phyloP scores from a whole-genome alignment of 2,797 vertebrate genomes.

The Scarus forsteni region DNA sequence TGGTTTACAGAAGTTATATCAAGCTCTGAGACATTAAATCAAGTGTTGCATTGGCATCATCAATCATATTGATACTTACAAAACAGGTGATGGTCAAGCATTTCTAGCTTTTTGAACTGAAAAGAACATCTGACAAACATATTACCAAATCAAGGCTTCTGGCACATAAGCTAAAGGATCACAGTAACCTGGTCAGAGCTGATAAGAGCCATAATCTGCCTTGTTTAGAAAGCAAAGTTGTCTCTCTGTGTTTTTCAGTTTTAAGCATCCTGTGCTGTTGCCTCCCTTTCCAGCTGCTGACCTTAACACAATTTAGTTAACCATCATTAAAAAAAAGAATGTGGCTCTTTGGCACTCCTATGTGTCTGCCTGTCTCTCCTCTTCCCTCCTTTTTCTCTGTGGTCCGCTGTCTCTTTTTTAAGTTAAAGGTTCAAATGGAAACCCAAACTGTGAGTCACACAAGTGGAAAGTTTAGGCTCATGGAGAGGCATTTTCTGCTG shows the following conservation, averaged over 20 bases:
- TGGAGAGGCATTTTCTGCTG: conserved; percentile 48
- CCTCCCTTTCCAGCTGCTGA: background rate
- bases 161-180: conserved; percentile 2
- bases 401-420: conserved; percentile 13
- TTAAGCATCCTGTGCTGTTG: no score
- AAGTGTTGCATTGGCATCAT: no score
- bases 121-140: conserved; percentile 13
- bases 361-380: conserved; percentile 36
- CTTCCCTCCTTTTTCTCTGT: conserved; percentile 25
- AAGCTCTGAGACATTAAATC: no score
- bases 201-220: background rate
- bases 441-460: conserved; percentile 52
- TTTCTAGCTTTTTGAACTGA: no score
- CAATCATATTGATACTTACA: no score
- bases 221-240: background rate
- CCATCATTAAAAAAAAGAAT: conserved; percentile 18
- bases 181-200: conserved; percentile 8
- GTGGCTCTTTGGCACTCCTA: conserved; percentile 21
- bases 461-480: conserved; percentile 52
- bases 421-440: conserved; percentile 43
- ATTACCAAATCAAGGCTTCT: conserved; percentile 31
- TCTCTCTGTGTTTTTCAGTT: background rate
- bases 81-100: no score
- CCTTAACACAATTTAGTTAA: conserved; percentile 8
- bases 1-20: no score